Base-by-base conservation (phyloP, 2,888 invertebrate genomes). In the Stegana nigrithorax region DNA sequence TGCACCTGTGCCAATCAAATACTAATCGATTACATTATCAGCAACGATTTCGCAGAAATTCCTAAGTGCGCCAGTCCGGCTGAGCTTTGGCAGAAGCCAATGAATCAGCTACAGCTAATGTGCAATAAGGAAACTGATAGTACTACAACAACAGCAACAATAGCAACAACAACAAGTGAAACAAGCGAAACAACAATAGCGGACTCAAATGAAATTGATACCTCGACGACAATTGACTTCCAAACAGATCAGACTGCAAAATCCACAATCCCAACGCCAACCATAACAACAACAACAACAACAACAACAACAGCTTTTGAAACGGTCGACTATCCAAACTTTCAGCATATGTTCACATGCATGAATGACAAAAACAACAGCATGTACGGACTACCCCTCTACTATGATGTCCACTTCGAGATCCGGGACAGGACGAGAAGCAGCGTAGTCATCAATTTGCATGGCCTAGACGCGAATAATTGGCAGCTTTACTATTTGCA, bases 1-100 rank as follows among this genome's bases (percentile, higher is more conserved):
- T 80, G 77, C 32, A 61, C 45, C 1, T 75, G 75, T 36, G 58
- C 58, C 3, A 67, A 69, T 14, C 44, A 64, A 4, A 26, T 65
- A 0, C 45, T 75, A 25, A 58, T 67, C 1, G 32, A 21, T 3
- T 57, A 50, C 25, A 50, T 56, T 36, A 59, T 62, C 44, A 58
- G 42, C 10, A 23, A 45, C 1, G 42, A 42, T 0, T 62, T 63
- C 26, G 60, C 32, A 0, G 19, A 7, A 1, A 57, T 55, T 21
- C 23, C 62, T 1, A 60, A 32, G 32, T 77, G 77, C 59, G 26
- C 50, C 7, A 58, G 60, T 3, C 77, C 77, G 0, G 0, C 1
- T 0, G 53, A 67, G 2, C 39, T 60, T 7, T 27, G n/a, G 19
- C n/a, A 51, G 17, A 7, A 8, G 21, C 27, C 5, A 42, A 32